These are phyloP conservation scores for Toxotes chatareus DNA, from an alignment of 2,113 vertebrate genomes.

Conservation along the genomic window DNA sequence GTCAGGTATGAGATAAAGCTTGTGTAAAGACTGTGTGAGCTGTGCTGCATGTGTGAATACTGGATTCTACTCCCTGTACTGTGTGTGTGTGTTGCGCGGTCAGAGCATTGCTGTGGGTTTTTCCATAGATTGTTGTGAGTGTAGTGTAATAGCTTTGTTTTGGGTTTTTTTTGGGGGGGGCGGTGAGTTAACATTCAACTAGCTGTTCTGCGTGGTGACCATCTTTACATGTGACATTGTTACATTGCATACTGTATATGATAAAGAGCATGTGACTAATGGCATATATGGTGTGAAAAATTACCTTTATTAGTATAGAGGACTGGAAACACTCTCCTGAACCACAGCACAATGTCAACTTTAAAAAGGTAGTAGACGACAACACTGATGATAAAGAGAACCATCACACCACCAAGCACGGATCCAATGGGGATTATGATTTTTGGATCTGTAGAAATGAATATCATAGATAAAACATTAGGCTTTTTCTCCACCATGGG, in stretches of 20 bases:
- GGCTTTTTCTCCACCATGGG: neutral
- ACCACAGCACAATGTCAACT: slow-evolving; percentile 92
- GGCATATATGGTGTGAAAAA: neutral
- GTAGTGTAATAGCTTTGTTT: neutral
- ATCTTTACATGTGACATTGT: too few relatives aligned
- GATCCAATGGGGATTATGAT: slow-evolving; percentile 80
- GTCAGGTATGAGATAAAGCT: neutral
- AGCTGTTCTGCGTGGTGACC: too few relatives aligned
- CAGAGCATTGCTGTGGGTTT: slow-evolving; percentile 17
- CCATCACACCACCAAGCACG: slow-evolving; percentile 71
- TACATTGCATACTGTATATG: neutral
- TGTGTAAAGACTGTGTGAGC: neutral
- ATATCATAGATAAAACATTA: neutral
- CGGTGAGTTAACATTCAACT: neutral
- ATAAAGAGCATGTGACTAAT: neutral
- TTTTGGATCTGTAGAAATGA: slow-evolving; percentile 79
- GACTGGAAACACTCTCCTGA: slow-evolving; percentile 84
- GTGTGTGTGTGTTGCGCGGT: neutral
- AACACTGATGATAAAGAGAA: slow-evolving; percentile 78
- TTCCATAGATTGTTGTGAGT: neutral
- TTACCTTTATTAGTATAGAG: slow-evolving; percentile 87
- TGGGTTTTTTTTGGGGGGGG: too few relatives aligned
- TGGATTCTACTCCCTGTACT: too few relatives aligned
- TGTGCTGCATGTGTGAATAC: neutral
- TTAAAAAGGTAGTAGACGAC: slow-evolving; percentile 88